Evolutionary conservation across 2,797 vertebrate genomes (phyloP), one percentile per base, ranked within the genome.

Genomic region (Oophaga sylvatica): DNA sequence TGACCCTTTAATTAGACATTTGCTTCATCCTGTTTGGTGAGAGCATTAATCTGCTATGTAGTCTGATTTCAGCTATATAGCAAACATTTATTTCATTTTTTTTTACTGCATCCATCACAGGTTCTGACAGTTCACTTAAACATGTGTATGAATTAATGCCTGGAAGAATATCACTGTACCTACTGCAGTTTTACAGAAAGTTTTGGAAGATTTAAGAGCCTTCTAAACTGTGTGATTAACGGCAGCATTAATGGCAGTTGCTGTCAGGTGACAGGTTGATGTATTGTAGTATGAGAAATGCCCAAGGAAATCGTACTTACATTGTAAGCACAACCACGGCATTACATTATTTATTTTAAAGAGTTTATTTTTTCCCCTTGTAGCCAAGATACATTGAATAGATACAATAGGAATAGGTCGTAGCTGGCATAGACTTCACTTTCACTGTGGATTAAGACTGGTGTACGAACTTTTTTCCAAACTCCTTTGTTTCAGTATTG

Each of bases 81-180:
- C 76, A 80, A 79, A 80, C 76, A 86, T 86, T 71, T 68, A 85
- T 85, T 86, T 86, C 76, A 59, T 79, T 80, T 70, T 79, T 79
- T 63, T 80, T 80, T 80, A 16, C 31, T 20, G 56, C 76, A 80
- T 86, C 76, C 48, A 86, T 86, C 63, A 80, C 53, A 3, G 60
- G 6, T 59, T 86, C 41, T 57, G 84, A 86, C 84, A 86, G 76
- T 68, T 86, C 84, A 71, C 83, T 85, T 77, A 85, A 85, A 85
- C 83, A 86, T 70, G 77, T 79, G 84, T 79, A 86, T 86, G 84
- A 86, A 86, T 80, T 80, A 86, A 86, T 80, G 84, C 77, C 76
- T 70, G 77, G 45, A 68, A 80, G 76, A 70, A 80, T 80, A 86
- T 86, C 76, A 71, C 76, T 80, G 76, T 86, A 86, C 84, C 76